phyloP scores from a whole-genome alignment of 1,140 invertebrate species.

The Trichonephila inaurata region DNA sequence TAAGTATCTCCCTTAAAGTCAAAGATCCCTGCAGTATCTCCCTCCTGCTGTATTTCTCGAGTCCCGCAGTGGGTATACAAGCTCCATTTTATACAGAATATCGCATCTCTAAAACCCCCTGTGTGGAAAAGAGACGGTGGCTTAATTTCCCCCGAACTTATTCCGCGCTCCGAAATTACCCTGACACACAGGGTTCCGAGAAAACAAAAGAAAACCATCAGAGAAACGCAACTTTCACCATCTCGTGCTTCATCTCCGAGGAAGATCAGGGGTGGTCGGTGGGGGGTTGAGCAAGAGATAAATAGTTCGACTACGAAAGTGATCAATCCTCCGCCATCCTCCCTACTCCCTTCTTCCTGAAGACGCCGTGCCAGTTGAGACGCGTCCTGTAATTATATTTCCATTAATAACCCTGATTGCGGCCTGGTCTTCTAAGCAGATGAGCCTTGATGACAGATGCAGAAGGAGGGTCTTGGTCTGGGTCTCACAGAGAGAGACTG shows the following conservation, averaged over 20 bases:
- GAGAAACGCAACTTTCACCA: constrained; percentile 43
- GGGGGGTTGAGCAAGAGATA: neutral
- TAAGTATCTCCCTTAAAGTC: neutral
- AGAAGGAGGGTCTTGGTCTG: neutral
- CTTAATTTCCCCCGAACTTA: constrained; percentile 37
- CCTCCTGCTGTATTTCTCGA: neutral
- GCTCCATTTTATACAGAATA: neutral
- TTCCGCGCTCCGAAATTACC: constrained; percentile 41
- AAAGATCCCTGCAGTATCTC: neutral
- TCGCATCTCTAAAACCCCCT: constrained; percentile 7
- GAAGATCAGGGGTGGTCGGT: neutral
- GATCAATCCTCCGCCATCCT: constrained; percentile 45
- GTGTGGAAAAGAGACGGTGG: neutral
- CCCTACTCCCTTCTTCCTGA: constrained; percentile 1
- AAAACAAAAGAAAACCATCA: constrained; percentile 63
- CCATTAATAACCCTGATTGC: constrained; percentile 75
- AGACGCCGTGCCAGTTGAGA: constrained; percentile 25
- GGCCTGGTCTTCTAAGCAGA: constrained; percentile 34
- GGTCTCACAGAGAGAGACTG: constrained; percentile 1
- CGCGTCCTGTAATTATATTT: constrained; percentile 71
- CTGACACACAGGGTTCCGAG: neutral
- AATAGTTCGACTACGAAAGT: constrained; percentile 59
- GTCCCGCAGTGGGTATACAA: neutral
- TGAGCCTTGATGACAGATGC: constrained; percentile 60
- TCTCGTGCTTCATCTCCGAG: constrained; percentile 12